Evolutionary conservation across 2,113 vertebrate species (phyloP), one percentile per base, ranked within the genome.

Genomic region (Glareola pratincola): DNA sequence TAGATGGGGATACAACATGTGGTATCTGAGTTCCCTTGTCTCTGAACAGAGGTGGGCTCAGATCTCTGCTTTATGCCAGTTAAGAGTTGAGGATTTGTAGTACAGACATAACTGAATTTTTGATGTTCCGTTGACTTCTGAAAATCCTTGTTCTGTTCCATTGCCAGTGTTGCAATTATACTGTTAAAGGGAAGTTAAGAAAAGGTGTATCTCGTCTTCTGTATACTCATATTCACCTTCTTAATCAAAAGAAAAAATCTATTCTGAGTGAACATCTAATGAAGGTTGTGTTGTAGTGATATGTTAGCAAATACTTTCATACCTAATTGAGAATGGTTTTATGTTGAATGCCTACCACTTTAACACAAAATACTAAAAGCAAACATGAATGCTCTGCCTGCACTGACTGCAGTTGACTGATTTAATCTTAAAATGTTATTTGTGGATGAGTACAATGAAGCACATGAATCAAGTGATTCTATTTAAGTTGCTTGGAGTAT

Each of bases 91-190:
- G 30, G 34, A 27, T 71, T 43, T 90, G 12, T 51, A 39, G 11
- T 69, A 77, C 6, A 71, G 48, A 23, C 2, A 2, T 34, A 77
- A 43, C 20, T 64, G 22, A 45, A 3, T 21, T 1, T 73, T 43
- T 41, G 0, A 0, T 59, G 15, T 85, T 62, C 29, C 7, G 9
- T 30, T 41, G 37, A n/a, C 8, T 85, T 71, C 1, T 62, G 18
- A 32, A 39, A 71, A 18, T 57, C 4, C 3, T 62, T 29, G n/a
- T 6, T 32, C n/a, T 69, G 5, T 59, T 86, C n/a, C 22, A 36
- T 14, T 85, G 71, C 27, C 6, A 16, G 16, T 45, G 8, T 41
- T 80, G 10, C 13, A 63, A 14, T 39, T 85, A 6, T 29, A 2
- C 41, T 76, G 8, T 64, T 68, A 34, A 67, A 68, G 14, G 27